Evolutionary conservation across 2,113 vertebrate genomes (phyloP).

Genomic region (Pollachius pollachius): DNA sequence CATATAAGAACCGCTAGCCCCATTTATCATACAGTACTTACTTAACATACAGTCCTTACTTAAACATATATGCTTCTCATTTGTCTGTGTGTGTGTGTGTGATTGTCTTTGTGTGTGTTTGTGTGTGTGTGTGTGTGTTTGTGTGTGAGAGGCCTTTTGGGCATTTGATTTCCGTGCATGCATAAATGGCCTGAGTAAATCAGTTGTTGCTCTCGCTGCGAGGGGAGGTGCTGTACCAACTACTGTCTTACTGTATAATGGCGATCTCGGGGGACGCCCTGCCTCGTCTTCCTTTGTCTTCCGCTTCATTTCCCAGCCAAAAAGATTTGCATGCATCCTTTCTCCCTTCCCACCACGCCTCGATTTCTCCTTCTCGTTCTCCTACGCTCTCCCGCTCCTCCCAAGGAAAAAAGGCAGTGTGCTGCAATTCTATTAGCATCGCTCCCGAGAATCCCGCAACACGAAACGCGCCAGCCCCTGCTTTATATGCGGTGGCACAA

Average conservation of each 20-base stretch:
- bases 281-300: constrained; percentile 67
- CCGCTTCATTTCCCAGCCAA: constrained; percentile 62
- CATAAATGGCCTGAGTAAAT: constrained; percentile 28
- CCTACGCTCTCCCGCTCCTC: constrained; percentile 24
- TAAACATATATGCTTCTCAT: neutral
- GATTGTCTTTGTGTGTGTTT: neutral
- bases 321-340: constrained; percentile 55
- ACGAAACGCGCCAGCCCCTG: constrained; percentile 37
- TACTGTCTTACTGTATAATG: constrained; percentile 42
- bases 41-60: constrained; percentile 3
- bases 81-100: neutral
- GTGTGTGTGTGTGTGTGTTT: neutral
- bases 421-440: constrained; percentile 52
- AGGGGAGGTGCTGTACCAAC: constrained; percentile 21
- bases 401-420: constrained; percentile 37
- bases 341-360: constrained; percentile 27
- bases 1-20: no score
- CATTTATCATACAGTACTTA: no score
- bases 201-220: constrained; percentile 22
- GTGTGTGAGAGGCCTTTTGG: neutral
- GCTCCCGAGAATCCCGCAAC: constrained; percentile 34
- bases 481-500: constrained; percentile 34
- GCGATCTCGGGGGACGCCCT: constrained; percentile 56
- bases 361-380: constrained; percentile 22
- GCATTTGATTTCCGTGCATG: neutral